A percentile compares a stretch with the other conserved stretches of the same genome.
Conservation (phyloP, 1,140 invertebrate species). For the Apis mellifera region DNA sequence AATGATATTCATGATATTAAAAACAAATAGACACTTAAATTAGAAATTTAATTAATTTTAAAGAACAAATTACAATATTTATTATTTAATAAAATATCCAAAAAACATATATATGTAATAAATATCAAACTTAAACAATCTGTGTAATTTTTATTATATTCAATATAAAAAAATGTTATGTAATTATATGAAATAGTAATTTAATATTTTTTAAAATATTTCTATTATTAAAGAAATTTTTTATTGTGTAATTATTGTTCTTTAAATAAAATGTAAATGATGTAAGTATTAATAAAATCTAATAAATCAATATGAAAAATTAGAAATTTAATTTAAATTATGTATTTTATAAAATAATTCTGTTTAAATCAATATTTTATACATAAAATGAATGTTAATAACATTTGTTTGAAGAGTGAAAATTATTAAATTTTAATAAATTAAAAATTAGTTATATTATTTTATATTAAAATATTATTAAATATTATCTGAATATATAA, state of each 20-base stretch:
- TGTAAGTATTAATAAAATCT: not conserved
- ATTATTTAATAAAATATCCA: not conserved
- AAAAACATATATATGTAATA: not conserved
- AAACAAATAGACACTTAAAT: not conserved
- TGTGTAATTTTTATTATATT: not conserved
- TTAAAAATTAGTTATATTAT: not conserved
- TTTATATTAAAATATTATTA: not conserved
- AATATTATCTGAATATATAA: not conserved
- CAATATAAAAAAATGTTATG: not conserved
- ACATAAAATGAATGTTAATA: not conserved
- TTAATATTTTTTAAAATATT: not conserved
- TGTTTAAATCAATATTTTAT: not conserved
- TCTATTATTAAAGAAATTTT: not conserved
- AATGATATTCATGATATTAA: not conserved
- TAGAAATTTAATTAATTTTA: not conserved
- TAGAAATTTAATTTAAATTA: not conserved
- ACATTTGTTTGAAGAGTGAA: not conserved
- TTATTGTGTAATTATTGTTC: conserved; percentile 9
- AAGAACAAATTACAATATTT: not conserved
- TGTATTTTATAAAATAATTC: not conserved
- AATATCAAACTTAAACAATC: not conserved
- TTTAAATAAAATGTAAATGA: not conserved
- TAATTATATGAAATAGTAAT: conserved; percentile 3
- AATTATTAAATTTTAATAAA: not conserved
- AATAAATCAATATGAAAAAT: not conserved